Base-by-base conservation (phyloP, 2,113 vertebrate species). In the Aramus guarauna region DNA sequence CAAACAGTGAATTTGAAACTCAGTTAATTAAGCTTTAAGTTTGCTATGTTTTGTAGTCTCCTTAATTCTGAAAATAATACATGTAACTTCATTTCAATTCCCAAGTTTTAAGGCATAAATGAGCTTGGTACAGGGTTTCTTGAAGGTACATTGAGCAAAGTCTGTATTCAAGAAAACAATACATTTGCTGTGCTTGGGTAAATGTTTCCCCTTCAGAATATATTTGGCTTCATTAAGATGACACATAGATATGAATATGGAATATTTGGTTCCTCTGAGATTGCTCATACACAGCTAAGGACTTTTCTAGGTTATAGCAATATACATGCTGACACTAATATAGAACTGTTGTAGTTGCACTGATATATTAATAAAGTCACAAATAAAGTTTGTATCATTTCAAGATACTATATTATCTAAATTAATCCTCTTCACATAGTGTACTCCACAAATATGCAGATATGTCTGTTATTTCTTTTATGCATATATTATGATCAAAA, bases 221-320 rank as follows among this genome's bases (percentile, higher is more conserved):
- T 82, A 73, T 95, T 92, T 85, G 59, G 58, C 37, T 92, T 95
- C 58, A 88, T 95, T 90, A 94, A 76, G 85, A 83, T 73, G 88
- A 45, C 26, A 91, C 43, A 41, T 19, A 80, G 58, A 67, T 63
- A 74, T 71, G 78, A 95, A 94, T 94, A 87, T 88, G 88, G 67
- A 87, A 72, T 82, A 90, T 68, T 96, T 95, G 11, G 36, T 47
- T 91, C 53, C 52, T 82, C 66, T 60, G 52, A 87, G 50, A 77
- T 88, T 88, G 20, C 67, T 82, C 24, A 73, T 62, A 63, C 53
- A 76, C 15, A 73, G 50, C 41, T 82, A 83, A 92, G 75, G 62
- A 69, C 55, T 90, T 85, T 62, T 69, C 85, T 90, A 88, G 81
- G 71, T 96, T 88, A 83, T 16, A 75, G 20, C 23, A 45, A 56